Evolutionary conservation across 2,797 vertebrate genomes (phyloP).

Genomic region (Acanthurus tractus): DNA sequence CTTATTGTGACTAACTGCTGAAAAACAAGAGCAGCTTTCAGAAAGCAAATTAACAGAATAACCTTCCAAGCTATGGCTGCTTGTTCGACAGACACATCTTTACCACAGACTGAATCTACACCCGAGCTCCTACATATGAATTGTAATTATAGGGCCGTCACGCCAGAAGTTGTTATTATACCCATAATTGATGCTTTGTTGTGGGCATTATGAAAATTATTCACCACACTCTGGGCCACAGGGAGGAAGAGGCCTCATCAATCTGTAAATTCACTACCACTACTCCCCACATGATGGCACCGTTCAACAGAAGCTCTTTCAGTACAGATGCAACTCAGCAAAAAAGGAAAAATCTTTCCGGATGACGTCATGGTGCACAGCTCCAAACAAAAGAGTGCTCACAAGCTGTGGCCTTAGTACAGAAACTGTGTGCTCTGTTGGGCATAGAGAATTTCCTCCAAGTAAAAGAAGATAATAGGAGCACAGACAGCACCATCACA

Average conservation of each 20-base stretch:
- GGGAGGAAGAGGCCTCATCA: slow-evolving; percentile 14
- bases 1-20: slow-evolving; percentile 14
- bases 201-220: slow-evolving; percentile 45
- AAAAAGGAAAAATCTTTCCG: slow-evolving; percentile 26
- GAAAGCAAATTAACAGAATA: slow-evolving; percentile 32
- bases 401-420: slow-evolving; percentile 40
- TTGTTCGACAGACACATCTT: slow-evolving; percentile 25
- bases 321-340: slow-evolving; percentile 45
- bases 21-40: slow-evolving; percentile 37
- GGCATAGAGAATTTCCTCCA: slow-evolving; percentile 9
- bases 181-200: slow-evolving; percentile 59
- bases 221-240: slow-evolving; percentile 41
- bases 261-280: slow-evolving; percentile 23
- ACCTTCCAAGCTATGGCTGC: background rate
- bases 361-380: slow-evolving; percentile 66
- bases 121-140: slow-evolving; percentile 36
- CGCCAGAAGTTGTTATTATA: slow-evolving; percentile 53
- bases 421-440: slow-evolving; percentile 35
- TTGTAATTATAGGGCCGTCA: slow-evolving; percentile 53
- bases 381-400: slow-evolving; percentile 51
- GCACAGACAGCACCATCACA: background rate
- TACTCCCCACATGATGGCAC: slow-evolving; percentile 68
- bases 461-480: slow-evolving; percentile 5
- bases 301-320: slow-evolving; percentile 40
- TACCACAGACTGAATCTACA: slow-evolving; percentile 23